Percentiles rank a stretch among this genome's conserved stretches.
Conservation (phyloP, 2,113 vertebrate genomes). For the Zosterops japonicus region DNA sequence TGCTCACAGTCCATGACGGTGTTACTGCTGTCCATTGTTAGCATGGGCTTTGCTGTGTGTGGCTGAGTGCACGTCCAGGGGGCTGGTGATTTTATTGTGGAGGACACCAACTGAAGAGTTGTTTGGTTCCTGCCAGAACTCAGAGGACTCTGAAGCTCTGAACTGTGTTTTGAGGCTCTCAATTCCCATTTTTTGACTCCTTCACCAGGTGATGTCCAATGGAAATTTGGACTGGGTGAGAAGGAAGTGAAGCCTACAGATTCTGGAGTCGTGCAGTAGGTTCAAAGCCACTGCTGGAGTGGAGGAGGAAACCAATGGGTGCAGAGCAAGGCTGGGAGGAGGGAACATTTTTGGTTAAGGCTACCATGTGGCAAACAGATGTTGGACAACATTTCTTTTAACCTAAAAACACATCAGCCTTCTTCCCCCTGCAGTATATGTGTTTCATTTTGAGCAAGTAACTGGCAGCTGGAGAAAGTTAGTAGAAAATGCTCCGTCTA, state of each 20-base stretch:
- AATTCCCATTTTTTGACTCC: neutral
- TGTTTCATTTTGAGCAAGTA: conserved; percentile 60
- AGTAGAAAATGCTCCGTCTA: conserved; percentile 21
- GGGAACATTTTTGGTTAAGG: neutral
- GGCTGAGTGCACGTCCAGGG: neutral
- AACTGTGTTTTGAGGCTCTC: neutral
- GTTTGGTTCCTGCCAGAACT: neutral
- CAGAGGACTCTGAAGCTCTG: neutral
- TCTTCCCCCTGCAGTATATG: conserved; percentile 3
- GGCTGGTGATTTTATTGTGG: neutral
- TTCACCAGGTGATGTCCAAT: neutral
- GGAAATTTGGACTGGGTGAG: neutral
- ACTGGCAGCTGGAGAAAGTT: conserved; percentile 44
- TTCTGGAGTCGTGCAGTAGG: neutral
- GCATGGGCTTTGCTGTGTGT: neutral
- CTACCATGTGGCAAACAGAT: conserved; percentile 53
- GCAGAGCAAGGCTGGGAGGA: neutral
- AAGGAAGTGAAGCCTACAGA: neutral
- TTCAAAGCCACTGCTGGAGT: neutral
- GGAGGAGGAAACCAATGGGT: neutral
- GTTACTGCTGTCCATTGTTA: neutral
- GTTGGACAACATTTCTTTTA: conserved; percentile 26
- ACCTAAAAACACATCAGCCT: neutral
- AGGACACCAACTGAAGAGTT: neutral
- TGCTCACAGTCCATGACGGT: neutral